Evolutionary conservation across 2,797 vertebrate genomes (phyloP).

Genomic region (Trichosurus vulpecula): DNA sequence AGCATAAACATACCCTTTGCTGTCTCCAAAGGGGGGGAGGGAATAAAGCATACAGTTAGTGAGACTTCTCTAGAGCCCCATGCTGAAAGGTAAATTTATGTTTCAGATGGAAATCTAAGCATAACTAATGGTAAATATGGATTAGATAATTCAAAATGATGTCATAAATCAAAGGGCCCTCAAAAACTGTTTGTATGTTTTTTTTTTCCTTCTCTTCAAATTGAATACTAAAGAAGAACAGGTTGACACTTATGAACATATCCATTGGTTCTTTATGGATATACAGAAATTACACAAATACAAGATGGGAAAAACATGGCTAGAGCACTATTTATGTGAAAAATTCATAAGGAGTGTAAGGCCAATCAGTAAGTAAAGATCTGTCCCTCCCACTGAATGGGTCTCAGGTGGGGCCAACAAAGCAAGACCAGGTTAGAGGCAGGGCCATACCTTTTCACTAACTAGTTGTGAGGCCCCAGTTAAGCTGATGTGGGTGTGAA

Average conservation of each 20-base stretch:
- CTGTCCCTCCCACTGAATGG: no score
- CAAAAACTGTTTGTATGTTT: background rate
- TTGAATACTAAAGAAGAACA: background rate
- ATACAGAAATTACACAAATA: background rate
- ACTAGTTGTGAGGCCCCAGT: no score
- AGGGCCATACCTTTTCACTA: no score
- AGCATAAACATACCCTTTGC: background rate
- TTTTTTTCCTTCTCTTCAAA: background rate
- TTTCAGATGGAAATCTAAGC: background rate
- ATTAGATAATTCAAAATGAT: slow-evolving; percentile 10
- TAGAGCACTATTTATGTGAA: background rate
- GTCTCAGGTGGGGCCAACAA: no score
- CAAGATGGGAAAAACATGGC: background rate
- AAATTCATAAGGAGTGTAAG: background rate
- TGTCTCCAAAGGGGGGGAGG: background rate
- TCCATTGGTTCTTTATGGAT: background rate
- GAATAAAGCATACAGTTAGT: background rate
- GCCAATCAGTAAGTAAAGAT: no score
- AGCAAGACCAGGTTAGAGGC: no score
- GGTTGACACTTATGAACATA: background rate
- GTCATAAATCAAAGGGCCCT: background rate
- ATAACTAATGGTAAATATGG: background rate
- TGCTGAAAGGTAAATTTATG: background rate
- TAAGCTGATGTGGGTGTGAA: no score
- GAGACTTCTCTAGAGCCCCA: background rate